Percentiles rank a stretch among this genome's conserved stretches.
phyloP scores from a whole-genome alignment of 2,797 vertebrate species.

The Hippoglossus hippoglossus region DNA sequence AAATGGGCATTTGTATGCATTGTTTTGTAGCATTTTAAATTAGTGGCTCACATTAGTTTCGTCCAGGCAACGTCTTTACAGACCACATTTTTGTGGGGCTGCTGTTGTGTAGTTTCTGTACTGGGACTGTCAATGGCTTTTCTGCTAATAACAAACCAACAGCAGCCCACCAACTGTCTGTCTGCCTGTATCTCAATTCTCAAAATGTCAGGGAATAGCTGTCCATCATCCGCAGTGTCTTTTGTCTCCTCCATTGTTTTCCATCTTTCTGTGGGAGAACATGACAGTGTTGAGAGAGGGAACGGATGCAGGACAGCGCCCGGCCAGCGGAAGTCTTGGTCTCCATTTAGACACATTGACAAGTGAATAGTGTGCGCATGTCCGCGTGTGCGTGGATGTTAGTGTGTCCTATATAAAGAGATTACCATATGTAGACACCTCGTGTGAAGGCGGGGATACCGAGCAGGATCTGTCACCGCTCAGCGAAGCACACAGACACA shows the following conservation, averaged over 20 bases:
- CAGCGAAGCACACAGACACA: conserved; percentile 28
- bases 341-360: conserved; percentile 69
- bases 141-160: conserved; percentile 35
- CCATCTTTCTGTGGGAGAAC: conserved; percentile 39
- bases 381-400: conserved; percentile 38
- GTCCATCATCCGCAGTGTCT: conserved; percentile 58
- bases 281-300: conserved; percentile 58
- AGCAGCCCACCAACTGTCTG: conserved; percentile 43
- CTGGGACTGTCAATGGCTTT: conserved; percentile 12
- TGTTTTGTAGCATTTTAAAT: conserved; percentile 12
- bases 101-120: neutral
- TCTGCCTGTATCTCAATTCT: conserved; percentile 43
- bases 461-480: conserved; percentile 59
- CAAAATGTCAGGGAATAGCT: conserved; percentile 58
- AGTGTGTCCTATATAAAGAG: conserved; percentile 53
- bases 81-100: neutral
- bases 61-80: neutral
- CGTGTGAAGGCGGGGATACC: conserved; percentile 58
- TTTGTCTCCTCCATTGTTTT: conserved; percentile 52
- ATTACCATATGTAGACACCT: conserved; percentile 68
- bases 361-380: conserved; percentile 59
- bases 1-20: conserved; percentile 1
- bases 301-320: conserved; percentile 59
- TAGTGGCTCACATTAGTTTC: neutral
- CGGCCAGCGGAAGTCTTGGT: conserved; percentile 59